Conservation (phyloP, 64 coral and sea anemone genomes). For the Montipora capricornis region DNA sequence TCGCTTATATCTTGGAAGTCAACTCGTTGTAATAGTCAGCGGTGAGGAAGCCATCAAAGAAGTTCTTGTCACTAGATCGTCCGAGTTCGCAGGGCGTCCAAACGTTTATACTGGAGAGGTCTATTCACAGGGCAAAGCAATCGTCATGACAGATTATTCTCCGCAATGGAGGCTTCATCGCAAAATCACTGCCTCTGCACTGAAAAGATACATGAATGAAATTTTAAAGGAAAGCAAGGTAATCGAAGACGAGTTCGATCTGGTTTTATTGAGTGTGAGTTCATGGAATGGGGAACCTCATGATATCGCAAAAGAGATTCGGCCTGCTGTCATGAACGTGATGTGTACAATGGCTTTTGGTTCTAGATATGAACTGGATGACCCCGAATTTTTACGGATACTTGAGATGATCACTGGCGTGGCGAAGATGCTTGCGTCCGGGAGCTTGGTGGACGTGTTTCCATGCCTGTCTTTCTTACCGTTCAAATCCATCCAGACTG, state of each 20-base stretch:
- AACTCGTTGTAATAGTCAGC: background rate
- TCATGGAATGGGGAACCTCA: no score
- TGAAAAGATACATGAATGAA: constrained; percentile 28
- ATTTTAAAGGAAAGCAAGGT: background rate
- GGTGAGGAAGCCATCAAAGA: background rate
- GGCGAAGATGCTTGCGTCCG: constrained; percentile 11
- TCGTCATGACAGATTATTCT: constrained; percentile 36
- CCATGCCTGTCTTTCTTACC: constrained; percentile 25
- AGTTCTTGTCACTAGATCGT: background rate
- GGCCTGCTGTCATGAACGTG: no score
- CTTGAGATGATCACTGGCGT: constrained; percentile 33
- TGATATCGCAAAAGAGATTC: no score
- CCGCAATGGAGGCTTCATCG: constrained; percentile 29
- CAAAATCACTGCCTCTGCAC: constrained; percentile 8
- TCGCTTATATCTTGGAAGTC: background rate
- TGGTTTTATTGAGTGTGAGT: background rate
- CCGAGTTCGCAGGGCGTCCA: constrained; percentile 28
- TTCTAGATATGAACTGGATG: background rate
- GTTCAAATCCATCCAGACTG: constrained; percentile 12
- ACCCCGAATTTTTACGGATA: constrained; percentile 59
- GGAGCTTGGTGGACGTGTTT: constrained; percentile 15
- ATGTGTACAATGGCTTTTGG: no score
- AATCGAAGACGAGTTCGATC: constrained; percentile 19
- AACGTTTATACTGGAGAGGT: background rate
- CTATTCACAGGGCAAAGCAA: background rate